Percentiles rank a stretch among this genome's conserved stretches.
Evolutionary conservation across 1,140 invertebrate species (phyloP).

Genomic region (Ruditapes philippinarum): DNA sequence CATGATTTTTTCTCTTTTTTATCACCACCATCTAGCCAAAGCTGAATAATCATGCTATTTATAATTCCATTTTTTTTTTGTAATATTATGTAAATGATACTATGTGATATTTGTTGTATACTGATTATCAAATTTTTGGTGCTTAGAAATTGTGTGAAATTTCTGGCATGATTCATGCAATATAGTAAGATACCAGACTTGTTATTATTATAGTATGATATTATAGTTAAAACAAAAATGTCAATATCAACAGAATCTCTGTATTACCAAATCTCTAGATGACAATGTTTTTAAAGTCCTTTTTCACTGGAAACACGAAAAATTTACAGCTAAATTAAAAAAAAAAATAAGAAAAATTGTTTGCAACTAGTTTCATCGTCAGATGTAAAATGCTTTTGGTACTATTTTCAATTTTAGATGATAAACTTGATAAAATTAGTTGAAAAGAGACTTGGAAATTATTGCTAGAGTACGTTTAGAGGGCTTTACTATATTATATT

Average conservation of each 20-base stretch:
- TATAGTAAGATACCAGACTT: neutral
- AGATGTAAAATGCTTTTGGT: too few species aligned
- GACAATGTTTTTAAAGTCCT: neutral
- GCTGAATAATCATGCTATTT: slow-evolving; percentile 40
- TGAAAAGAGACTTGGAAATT: too few species aligned
- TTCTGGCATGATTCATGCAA: slow-evolving; percentile 17
- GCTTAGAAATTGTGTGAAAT: slow-evolving; percentile 32
- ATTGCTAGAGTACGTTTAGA: too few species aligned
- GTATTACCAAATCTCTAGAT: slow-evolving; percentile 27
- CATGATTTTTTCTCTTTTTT: neutral
- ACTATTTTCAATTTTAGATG: too few species aligned
- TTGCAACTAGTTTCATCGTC: too few species aligned
- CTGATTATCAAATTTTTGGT: slow-evolving; percentile 47
- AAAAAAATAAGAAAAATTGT: too few species aligned
- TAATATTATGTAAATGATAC: slow-evolving; percentile 22
- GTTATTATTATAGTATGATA: slow-evolving; percentile 32
- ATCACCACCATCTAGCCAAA: slow-evolving; percentile 62
- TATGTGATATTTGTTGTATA: slow-evolving; percentile 59
- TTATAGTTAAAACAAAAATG: slow-evolving; percentile 15
- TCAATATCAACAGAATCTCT: slow-evolving; percentile 32
- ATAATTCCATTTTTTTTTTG: slow-evolving; percentile 55
- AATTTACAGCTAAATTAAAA: neutral
- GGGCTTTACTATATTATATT: slow-evolving; percentile 32
- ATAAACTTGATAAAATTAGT: too few species aligned
- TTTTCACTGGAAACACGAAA: neutral